Evolutionary conservation across 2,113 vertebrate genomes (phyloP).

Genomic region (Paradoxurus hermaphroditus): DNA sequence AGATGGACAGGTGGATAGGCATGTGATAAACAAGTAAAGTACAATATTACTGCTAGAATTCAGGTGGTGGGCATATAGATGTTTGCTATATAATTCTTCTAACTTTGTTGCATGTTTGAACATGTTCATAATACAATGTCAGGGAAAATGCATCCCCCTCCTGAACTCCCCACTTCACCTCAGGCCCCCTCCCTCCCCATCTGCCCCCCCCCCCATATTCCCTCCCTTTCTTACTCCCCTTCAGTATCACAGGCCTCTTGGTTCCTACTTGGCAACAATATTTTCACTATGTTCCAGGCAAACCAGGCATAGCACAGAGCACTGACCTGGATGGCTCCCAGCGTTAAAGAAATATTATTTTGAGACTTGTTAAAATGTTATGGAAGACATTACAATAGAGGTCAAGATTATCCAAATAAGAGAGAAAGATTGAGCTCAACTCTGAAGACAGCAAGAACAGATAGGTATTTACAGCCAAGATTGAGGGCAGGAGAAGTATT

Average conservation of each 20-base stretch:
- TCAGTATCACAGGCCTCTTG: background rate
- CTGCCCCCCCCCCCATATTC: background rate
- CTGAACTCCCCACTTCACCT: no score
- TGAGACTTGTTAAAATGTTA: background rate
- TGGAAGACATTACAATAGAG: background rate
- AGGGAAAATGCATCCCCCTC: background rate
- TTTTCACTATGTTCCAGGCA: background rate
- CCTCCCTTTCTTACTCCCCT: background rate
- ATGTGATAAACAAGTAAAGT: background rate
- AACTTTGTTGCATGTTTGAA: background rate
- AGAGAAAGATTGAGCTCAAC: background rate
- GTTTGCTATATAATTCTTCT: background rate
- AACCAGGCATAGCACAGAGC: background rate
- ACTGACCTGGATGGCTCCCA: background rate
- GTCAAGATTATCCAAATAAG: background rate
- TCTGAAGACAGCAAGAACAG: background rate
- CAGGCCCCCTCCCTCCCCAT: background rate
- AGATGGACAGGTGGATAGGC: background rate
- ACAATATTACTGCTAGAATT: background rate
- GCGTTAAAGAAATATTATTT: background rate
- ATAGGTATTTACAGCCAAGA: background rate
- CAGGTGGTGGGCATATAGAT: background rate
- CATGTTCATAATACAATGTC: background rate
- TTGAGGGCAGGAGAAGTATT: background rate
- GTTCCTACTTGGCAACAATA: background rate